Base-by-base conservation (phyloP, 2,888 invertebrate species). In the Stictocephala bisonia region DNA sequence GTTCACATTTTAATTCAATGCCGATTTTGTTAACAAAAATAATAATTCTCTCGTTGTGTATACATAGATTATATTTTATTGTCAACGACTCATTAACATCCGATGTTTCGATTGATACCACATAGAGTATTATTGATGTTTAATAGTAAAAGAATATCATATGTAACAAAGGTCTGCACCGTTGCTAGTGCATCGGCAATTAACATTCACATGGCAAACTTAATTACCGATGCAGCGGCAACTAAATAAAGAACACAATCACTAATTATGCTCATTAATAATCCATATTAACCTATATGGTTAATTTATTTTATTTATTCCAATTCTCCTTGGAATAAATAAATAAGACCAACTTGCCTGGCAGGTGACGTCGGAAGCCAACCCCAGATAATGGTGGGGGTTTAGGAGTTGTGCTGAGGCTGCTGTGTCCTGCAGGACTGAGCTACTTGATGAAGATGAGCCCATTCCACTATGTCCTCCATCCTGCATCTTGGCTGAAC, bases 381-480 rank as follows among this genome's bases (percentile, higher is more conserved):
- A 66, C 4, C 70, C 74, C 15, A 75, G 78, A 69, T 80, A 80
- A 64, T 79, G 79, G 26, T 79, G 79, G 4, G 78, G 75, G 64
- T 77, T 77, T 1, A 80, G 78, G 6, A 80, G 75, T 71, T 80
- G 80, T 6, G 79, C 80, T 1, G 80, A 80, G 1, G 79, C 79
- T 6, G 80, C 77, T 3, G 79, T 79, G 56, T 80, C 80, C 44
- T 80, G 79, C n/a, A 77, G 67, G 0, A 78, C 79, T 1, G 80
- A 79, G 44, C 80, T 79, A 53, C 79, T 79, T n/a, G 79, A 79
- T 1, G 79, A 80, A 9, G 79, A 79, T 7, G 79, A 80, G 1
- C 75, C 77, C 73, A 73, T 73, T 11, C 70, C 73, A 41, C 66
- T 70, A 26, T 66, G 72, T 0, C 35, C 24, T 0, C 35, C 24